phyloP scores from a whole-genome alignment of 2,113 vertebrate species.

The Neoarius graeffei region DNA sequence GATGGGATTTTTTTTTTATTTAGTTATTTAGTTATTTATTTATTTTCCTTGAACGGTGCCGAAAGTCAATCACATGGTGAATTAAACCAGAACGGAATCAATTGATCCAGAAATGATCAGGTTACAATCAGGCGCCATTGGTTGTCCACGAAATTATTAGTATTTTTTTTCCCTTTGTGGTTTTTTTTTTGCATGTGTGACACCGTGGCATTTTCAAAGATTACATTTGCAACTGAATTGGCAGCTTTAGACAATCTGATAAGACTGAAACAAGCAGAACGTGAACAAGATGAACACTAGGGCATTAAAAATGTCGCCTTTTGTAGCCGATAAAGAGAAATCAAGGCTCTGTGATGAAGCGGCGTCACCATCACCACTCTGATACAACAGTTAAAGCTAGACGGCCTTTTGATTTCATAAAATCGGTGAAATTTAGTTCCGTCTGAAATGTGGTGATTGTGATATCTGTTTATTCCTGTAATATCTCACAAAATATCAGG shows the following conservation, averaged over 20 bases:
- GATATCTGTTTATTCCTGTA: too few relatives aligned
- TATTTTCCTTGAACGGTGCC: conserved; percentile 62
- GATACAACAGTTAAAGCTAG: not conserved
- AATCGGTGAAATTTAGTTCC: too few relatives aligned
- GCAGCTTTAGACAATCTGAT: conserved; percentile 42
- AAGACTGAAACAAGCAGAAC: conserved; percentile 36
- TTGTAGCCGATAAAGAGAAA: conserved; percentile 5
- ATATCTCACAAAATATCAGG: too few relatives aligned
- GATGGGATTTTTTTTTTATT: conserved; percentile 66
- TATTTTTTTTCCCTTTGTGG: not conserved
- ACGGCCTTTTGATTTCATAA: too few relatives aligned
- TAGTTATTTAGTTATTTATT: conserved; percentile 3
- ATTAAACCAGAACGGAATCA: conserved; percentile 84
- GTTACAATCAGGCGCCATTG: conserved; percentile 71
- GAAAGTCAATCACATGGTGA: conserved; percentile 83
- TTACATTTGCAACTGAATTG: conserved; percentile 59
- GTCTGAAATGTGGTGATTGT: too few relatives aligned
- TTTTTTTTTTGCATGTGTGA: conserved; percentile 58
- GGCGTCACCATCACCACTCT: not conserved
- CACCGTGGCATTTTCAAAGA: conserved; percentile 62
- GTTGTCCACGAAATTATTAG: conserved; percentile 71
- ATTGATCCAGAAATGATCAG: conserved; percentile 83
- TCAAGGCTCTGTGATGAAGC: not conserved
- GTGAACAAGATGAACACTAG: conserved; percentile 39
- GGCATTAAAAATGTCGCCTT: not conserved